Evolutionary conservation across 2,797 vertebrate species (phyloP).

Genomic region (Sorex maritimensis): DNA sequence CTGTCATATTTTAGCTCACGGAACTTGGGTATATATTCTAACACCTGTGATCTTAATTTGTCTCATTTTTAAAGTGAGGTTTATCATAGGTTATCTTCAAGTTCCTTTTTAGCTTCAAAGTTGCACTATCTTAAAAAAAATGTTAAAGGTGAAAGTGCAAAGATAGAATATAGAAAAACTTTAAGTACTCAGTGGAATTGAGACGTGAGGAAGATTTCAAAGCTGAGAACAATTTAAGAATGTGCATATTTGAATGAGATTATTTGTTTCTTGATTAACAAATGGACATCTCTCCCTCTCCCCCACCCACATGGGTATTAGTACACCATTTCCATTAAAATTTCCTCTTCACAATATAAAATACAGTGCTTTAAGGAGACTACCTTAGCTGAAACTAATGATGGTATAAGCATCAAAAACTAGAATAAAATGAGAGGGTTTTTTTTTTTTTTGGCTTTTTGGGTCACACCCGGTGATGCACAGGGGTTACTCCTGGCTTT

Average conservation of each 20-base stretch:
- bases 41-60: slow-evolving; percentile 20
- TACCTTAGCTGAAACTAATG: slow-evolving; percentile 78
- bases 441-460: not conserved
- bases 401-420: slow-evolving; percentile 77
- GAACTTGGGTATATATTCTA: not conserved
- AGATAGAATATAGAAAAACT: slow-evolving; percentile 52
- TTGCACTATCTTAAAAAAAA: slow-evolving; percentile 61
- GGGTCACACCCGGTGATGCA: no score
- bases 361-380: slow-evolving; percentile 65
- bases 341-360: slow-evolving; percentile 75
- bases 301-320: slow-evolving; percentile 52
- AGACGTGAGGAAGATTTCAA: slow-evolving; percentile 69
- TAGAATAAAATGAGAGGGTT: slow-evolving; percentile 77
- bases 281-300: slow-evolving; percentile 69
- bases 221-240: slow-evolving; percentile 70
- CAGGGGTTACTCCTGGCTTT: no score
- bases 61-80: slow-evolving; percentile 18
- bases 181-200: slow-evolving; percentile 57
- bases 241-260: slow-evolving; percentile 81
- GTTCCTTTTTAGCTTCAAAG: slow-evolving; percentile 32
- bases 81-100: slow-evolving; percentile 62
- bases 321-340: slow-evolving; percentile 74
- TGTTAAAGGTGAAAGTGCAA: slow-evolving; percentile 45
- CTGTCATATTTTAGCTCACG: not conserved
- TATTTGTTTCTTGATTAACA: slow-evolving; percentile 85